Evolutionary conservation across 2,797 vertebrate species (phyloP).

Genomic region (Artibeus lituratus): DNA sequence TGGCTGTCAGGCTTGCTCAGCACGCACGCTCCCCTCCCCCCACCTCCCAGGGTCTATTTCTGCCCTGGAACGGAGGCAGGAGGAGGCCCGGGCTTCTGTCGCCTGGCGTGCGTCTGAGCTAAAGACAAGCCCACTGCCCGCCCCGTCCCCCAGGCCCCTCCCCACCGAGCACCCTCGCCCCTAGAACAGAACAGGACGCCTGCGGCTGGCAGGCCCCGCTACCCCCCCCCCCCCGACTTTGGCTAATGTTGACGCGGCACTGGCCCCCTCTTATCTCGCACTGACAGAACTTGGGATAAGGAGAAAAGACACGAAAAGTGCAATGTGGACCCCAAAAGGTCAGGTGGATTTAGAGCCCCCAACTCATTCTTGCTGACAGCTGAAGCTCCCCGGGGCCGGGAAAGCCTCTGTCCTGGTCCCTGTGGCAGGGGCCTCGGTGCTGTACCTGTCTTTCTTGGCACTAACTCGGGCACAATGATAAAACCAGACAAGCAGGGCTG

Average conservation of each 20-base stretch:
- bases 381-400: background rate
- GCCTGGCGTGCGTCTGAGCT: background rate
- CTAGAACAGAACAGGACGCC: background rate
- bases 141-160: no score
- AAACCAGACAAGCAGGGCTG: slow-evolving; percentile 49
- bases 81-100: background rate
- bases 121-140: fast-evolving
- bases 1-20: background rate
- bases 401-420: slow-evolving; percentile 59
- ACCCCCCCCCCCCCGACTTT: background rate
- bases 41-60: background rate
- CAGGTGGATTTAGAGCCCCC: background rate
- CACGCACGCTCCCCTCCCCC: background rate
- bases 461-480: background rate
- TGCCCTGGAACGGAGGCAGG: background rate
- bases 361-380: slow-evolving; percentile 46
- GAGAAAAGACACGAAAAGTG: background rate
- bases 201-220: background rate
- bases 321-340: background rate
- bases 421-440: slow-evolving; percentile 45
- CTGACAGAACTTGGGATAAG: background rate
- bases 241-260: background rate
- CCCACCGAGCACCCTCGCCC: background rate
- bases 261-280: background rate
- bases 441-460: background rate